phyloP scores from a whole-genome alignment of 2,797 vertebrate genomes.

The Hephaestus fuliginosus region DNA sequence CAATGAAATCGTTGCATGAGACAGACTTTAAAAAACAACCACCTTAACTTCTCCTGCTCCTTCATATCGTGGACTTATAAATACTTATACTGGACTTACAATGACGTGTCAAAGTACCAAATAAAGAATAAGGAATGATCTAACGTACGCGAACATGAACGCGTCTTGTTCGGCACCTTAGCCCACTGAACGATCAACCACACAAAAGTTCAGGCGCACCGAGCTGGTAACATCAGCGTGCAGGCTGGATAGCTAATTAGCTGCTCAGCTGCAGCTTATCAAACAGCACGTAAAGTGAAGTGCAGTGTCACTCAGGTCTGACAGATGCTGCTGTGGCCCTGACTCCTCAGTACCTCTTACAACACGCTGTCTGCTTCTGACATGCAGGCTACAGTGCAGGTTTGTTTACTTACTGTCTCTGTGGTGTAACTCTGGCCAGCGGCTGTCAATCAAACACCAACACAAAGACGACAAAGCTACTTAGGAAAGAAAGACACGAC shows the following conservation, averaged over 20 bases:
- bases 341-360: neutral
- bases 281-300: neutral
- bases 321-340: neutral
- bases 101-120: too few relatives aligned
- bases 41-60: neutral
- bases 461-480: slow-evolving; percentile 24
- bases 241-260: neutral
- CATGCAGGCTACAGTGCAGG: neutral
- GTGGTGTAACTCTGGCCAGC: neutral
- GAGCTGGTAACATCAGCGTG: neutral
- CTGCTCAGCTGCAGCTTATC: neutral
- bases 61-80: too few relatives aligned
- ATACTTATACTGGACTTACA: too few relatives aligned
- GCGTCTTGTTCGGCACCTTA: neutral
- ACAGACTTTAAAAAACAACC: neutral
- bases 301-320: neutral
- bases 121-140: neutral
- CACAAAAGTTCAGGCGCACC: neutral
- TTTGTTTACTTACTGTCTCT: slow-evolving; percentile 11
- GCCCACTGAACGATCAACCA: neutral
- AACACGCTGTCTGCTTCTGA: neutral
- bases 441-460: slow-evolving; percentile 19
- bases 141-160: neutral
- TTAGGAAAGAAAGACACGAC: slow-evolving; percentile 36
- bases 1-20: neutral